These are phyloP conservation scores for Oncopeltus fasciatus DNA, from an alignment of 1,140 invertebrate genomes.

Conservation along the genomic window DNA sequence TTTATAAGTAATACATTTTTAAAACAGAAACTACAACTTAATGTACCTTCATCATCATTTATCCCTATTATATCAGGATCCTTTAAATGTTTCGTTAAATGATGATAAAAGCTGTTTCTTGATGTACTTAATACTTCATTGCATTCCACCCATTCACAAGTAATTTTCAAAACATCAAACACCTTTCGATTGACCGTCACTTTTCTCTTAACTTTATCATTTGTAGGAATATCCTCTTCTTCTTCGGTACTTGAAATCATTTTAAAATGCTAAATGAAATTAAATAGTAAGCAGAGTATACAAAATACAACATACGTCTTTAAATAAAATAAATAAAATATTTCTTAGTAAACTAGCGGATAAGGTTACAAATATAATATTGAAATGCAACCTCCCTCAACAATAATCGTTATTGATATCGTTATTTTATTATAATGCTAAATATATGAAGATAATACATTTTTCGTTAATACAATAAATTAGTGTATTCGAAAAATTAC, in stretches of 20 bases:
- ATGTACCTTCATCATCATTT: constrained; percentile 16
- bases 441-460: too few species aligned
- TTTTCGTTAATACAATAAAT: too few species aligned
- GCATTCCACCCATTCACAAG: constrained; percentile 32
- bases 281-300: too few species aligned
- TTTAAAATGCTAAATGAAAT: too few species aligned
- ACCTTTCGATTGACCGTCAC: neutral
- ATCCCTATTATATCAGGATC: constrained; percentile 6
- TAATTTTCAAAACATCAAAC: constrained; percentile 27
- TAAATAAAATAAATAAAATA: too few species aligned
- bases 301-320: too few species aligned
- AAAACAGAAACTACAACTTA: neutral
- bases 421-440: too few species aligned
- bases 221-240: neutral
- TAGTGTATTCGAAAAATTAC: too few species aligned
- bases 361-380: too few species aligned
- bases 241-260: neutral
- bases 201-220: neutral
- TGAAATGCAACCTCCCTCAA: too few species aligned
- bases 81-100: constrained; percentile 18
- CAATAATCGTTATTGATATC: too few species aligned
- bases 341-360: too few species aligned
- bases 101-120: neutral
- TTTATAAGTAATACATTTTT: neutral
- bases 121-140: neutral